Base-by-base conservation (phyloP, 2,113 vertebrate species). In the Macaca mulatta region DNA sequence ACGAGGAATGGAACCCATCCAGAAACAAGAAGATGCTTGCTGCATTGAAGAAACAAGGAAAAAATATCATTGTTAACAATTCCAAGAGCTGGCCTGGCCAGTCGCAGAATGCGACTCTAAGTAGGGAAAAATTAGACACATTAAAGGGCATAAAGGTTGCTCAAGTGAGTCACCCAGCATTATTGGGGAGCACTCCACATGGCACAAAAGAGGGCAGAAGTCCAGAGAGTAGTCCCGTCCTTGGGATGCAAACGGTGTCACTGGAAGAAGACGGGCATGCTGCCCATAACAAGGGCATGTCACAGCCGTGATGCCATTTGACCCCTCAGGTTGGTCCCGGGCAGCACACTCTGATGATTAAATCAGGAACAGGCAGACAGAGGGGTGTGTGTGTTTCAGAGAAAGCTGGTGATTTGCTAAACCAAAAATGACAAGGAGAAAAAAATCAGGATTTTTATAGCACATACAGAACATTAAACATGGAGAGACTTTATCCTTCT, bases 381-480 rank as follows among this genome's bases (percentile, higher is more conserved):
- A 75, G 25, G 40, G 6, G 2, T 30, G 61, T 45, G 64, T 64
- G 52, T 27, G 11, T 16, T 64, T 64, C 38, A 55, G 9, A 67
- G 22, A 80, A 27, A 61, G 64, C 50, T 85, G 48, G 40, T 85
- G 57, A 70, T 61, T 89, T 89, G 75, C 83, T 92, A 38, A 89
- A 77, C 40, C 61, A 43, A 92, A 94, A 82, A 55, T 32, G 57
- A 45, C 70, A 57, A 80, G 40, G n/a, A 95, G 59, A 64, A 16
- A 90, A 87, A 87, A 83, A 57, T 55, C 67, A 45, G 77, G 80
- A 61, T 93, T 45, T 64, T 77, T 48, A 40, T 9, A 91, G 40
- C 89, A 85, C 55, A 11, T 48, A 89, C 93, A 48, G 86, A 45
- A 89, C 78, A 81, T 61, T 69, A 87, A 87, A 85, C 61, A 89